These are phyloP conservation scores for Cercopithecus mona DNA, from an alignment of 2,113 vertebrate genomes.

Conservation along the genomic window DNA sequence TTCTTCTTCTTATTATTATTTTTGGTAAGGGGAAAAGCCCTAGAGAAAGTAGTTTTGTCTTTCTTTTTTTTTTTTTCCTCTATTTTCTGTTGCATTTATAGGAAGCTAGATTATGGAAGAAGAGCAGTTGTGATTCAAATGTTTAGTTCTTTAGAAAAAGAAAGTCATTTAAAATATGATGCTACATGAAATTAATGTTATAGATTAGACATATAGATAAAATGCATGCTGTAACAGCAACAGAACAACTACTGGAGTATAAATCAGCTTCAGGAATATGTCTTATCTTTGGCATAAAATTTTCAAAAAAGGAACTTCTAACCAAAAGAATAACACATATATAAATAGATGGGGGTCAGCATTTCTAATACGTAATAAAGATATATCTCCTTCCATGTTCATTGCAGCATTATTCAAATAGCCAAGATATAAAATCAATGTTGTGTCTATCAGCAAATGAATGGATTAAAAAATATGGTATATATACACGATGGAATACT, in stretches of 20 bases:
- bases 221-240: neutral
- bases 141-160: neutral
- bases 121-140: neutral
- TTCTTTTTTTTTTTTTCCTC: neutral
- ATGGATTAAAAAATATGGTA: neutral
- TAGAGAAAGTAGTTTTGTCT: neutral
- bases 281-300: neutral
- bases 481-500: neutral
- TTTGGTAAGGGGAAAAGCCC: neutral
- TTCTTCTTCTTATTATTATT: no score
- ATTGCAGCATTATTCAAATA: neutral
- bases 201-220: neutral
- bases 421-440: neutral
- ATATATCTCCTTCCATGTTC: neutral
- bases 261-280: neutral
- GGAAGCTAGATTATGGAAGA: neutral
- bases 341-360: neutral
- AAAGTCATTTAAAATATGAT: neutral
- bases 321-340: neutral
- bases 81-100: neutral
- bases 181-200: neutral
- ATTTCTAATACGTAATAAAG: neutral
- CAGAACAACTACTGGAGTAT: neutral
- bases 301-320: neutral
- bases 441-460: neutral